These are phyloP conservation scores for Littorina saxatilis DNA, from an alignment of 1,140 invertebrate species.

Conservation along the genomic window DNA sequence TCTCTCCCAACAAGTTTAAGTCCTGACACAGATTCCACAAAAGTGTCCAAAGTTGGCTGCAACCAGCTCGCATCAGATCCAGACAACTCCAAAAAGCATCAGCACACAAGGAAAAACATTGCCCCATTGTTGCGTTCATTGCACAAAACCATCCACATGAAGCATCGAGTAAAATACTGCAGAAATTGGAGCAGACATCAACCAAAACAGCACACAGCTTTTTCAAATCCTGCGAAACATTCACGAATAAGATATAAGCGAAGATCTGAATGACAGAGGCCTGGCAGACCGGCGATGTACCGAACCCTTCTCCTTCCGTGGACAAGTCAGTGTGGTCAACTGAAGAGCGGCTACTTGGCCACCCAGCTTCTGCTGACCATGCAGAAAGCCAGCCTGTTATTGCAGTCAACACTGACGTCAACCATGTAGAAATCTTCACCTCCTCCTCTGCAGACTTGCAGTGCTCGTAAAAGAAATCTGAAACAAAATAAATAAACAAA, in stretches of 20 bases:
- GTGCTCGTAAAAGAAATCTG: background rate
- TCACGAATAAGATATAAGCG: background rate
- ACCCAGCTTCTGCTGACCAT: background rate
- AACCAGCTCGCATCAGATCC: background rate
- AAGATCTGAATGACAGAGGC: background rate
- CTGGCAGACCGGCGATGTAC: background rate
- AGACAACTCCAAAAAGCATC: background rate
- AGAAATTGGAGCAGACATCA: background rate
- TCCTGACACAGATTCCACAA: too few species aligned
- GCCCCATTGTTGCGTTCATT: background rate
- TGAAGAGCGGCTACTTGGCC: too few species aligned
- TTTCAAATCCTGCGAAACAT: background rate
- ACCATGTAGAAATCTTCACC: background rate
- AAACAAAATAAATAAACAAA: background rate
- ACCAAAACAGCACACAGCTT: background rate
- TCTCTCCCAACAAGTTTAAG: too few species aligned
- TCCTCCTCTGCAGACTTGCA: background rate
- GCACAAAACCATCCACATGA: background rate
- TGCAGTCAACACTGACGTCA: background rate
- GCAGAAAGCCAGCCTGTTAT: background rate
- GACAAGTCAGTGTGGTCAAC: too few species aligned
- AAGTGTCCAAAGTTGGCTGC: background rate
- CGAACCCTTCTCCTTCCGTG: background rate
- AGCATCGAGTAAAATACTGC: background rate
- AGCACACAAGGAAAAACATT: background rate